Evolutionary conservation across 2,113 vertebrate genomes (phyloP), one percentile per base, ranked within the genome.

Genomic region (Cricetomys ansorgei): DNA sequence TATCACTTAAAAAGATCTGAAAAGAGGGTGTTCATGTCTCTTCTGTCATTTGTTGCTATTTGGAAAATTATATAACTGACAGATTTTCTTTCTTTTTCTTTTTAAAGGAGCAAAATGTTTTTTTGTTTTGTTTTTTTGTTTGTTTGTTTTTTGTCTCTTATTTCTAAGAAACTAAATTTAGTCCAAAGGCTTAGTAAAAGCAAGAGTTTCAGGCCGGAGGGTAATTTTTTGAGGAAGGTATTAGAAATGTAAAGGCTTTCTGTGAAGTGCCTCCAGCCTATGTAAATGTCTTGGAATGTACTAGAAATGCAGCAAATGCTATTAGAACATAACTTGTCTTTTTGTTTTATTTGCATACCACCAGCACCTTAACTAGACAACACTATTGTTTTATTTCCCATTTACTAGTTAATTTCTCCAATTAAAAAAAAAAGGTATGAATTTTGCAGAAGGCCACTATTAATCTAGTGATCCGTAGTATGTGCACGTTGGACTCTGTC

Each of bases 131-230:
- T n/a, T n/a, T n/a, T n/a, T n/a, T n/a, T n/a, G n/a, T n/a, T n/a
- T n/a, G n/a, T n/a, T n/a, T n/a, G n/a, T 57, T 25, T 83, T 90
- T 92, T 94, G 50, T 94, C 40, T 95, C 45, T 94, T 93, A 80
- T 84, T 98, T 97, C 79, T 37, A 92, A 89, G 62, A 96, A 94
- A 91, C 75, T 94, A 96, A 96, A 97, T 97, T 97, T 94, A 97
- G 88, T 96, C n/a, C 64, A 59, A 96, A 50, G 70, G 86, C 86
- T 96, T 92, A 96, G 86, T 89, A 91, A 95, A 97, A 94, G 92
- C 72, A 88, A 70, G 97, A 92, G 94, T 95, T 91, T 92, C 95
- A 93, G 73, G 85, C 96, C 57, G 34, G 62, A 87, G 96, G 94
- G 92, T 94, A 94, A 75, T 87, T 97, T 97, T 96, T 92, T 93